phyloP scores from a whole-genome alignment of 1,140 invertebrate genomes.

The Megathymus violae region DNA sequence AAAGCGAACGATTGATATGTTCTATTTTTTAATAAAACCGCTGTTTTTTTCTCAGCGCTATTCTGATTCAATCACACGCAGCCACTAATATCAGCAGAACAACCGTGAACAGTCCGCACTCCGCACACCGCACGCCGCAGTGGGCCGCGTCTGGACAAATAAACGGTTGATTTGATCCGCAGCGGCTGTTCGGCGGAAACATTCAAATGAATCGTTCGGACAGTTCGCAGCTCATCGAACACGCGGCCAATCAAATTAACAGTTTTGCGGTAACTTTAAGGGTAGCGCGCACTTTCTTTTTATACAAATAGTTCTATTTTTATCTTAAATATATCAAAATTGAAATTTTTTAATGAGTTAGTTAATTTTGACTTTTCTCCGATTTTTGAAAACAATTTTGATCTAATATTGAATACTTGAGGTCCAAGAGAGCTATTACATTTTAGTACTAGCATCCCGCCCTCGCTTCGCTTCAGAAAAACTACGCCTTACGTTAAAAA shows the following conservation, averaged over 20 bases:
- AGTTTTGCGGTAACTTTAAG: too few species aligned
- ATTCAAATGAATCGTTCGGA: slow-evolving; percentile 39
- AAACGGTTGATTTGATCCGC: slow-evolving; percentile 57
- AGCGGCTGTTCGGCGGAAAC: slow-evolving; percentile 37
- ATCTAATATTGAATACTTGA: too few species aligned
- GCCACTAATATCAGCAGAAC: slow-evolving; percentile 41
- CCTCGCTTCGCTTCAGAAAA: too few species aligned
- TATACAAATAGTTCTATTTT: too few species aligned
- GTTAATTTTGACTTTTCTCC: too few species aligned
- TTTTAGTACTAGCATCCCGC: too few species aligned
- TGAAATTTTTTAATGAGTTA: too few species aligned
- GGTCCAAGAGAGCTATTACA: too few species aligned
- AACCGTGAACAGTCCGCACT: slow-evolving; percentile 31
- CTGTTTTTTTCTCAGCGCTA: slow-evolving; percentile 15
- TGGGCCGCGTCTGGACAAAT: slow-evolving; percentile 46
- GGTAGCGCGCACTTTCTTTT: too few species aligned
- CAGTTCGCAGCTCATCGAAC: slow-evolving; percentile 38
- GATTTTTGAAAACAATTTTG: too few species aligned
- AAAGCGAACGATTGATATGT: slow-evolving; percentile 11
- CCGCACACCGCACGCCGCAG: slow-evolving; percentile 21
- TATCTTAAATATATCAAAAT: too few species aligned
- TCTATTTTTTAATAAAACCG: slow-evolving; percentile 31
- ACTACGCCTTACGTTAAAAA: too few species aligned
- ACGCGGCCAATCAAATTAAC: slow-evolving; percentile 44
- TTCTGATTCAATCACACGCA: slow-evolving; percentile 33